Evolutionary conservation across 1,140 invertebrate genomes (phyloP).

Genomic region (Coenobita brevimanus): DNA sequence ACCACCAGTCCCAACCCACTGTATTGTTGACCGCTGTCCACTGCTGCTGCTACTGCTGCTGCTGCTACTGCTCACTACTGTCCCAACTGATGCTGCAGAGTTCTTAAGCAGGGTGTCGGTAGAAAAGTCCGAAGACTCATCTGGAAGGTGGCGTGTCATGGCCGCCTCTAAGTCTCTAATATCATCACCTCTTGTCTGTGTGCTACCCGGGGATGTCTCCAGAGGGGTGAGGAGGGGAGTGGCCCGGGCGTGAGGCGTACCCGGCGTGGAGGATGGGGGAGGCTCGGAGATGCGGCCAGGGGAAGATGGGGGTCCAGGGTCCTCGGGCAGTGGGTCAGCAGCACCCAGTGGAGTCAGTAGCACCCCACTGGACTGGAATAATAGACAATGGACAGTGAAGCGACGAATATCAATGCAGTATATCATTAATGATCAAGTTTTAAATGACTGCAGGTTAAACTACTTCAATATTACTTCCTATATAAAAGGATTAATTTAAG

Average conservation of each 20-base stretch:
- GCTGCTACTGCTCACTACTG: no score
- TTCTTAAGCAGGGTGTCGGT: slow-evolving; percentile 84
- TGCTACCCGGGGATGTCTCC: neutral
- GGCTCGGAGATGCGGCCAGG: slow-evolving; percentile 19
- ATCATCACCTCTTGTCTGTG: slow-evolving; percentile 75
- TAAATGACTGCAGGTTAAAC: no score
- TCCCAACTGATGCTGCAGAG: neutral
- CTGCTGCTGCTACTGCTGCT: slow-evolving; percentile 35
- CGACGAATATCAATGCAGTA: no score
- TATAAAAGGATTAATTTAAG: no score
- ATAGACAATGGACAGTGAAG: neutral
- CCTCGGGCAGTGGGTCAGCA: slow-evolving; percentile 1
- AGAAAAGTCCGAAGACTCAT: slow-evolving; percentile 86
- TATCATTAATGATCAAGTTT: no score
- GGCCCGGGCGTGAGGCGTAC: slow-evolving; percentile 1
- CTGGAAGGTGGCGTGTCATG: slow-evolving; percentile 95
- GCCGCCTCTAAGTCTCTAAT: slow-evolving; percentile 95
- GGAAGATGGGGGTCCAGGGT: neutral
- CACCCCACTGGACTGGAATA: neutral
- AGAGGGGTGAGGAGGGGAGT: slow-evolving; percentile 5
- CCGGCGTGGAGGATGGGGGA: neutral
- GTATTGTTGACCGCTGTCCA: slow-evolving; percentile 85
- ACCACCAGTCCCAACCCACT: slow-evolving; percentile 87
- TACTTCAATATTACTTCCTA: no score
- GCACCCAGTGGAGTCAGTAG: slow-evolving; percentile 24